Conservation (phyloP, 2,888 invertebrate genomes). For the Ectemnius cavifrons region DNA sequence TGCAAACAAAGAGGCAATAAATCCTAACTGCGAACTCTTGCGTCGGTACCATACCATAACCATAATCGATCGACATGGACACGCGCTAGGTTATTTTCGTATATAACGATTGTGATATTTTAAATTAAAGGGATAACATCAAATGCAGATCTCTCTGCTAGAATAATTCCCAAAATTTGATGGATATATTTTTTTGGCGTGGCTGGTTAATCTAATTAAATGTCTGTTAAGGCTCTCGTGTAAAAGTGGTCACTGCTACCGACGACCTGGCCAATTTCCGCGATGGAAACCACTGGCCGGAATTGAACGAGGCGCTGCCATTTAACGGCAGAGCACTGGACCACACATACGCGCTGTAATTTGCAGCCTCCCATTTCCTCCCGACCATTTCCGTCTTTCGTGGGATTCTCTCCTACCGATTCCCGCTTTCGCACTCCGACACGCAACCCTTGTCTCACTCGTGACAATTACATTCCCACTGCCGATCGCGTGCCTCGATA, state of each 20-base stretch:
- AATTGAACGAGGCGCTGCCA: conserved; percentile 19
- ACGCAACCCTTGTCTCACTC: conserved; percentile 19
- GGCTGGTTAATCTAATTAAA: too few relatives aligned
- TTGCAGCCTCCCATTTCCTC: conserved; percentile 34
- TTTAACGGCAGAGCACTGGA: conserved; percentile 18
- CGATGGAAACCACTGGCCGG: conserved; percentile 5
- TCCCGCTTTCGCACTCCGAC: conserved; percentile 1
- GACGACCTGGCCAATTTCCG: conserved; percentile 14
- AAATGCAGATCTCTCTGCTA: too few relatives aligned
- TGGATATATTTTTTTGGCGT: too few relatives aligned
- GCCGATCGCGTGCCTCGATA: conserved; percentile 14
- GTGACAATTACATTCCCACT: conserved; percentile 50
- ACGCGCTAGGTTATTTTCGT: too few relatives aligned
- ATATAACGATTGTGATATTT: too few relatives aligned
- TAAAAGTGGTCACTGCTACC: neutral
- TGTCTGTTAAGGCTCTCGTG: too few relatives aligned
- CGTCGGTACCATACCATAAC: neutral
- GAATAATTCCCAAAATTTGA: too few relatives aligned
- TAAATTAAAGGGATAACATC: too few relatives aligned
- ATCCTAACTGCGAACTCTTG: neutral
- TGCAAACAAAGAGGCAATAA: neutral
- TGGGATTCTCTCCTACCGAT: conserved; percentile 17
- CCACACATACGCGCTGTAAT: conserved; percentile 35
- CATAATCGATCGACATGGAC: too few relatives aligned
- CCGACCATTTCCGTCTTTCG: conserved; percentile 14